Percentiles rank a stretch among this genome's conserved stretches.
Evolutionary conservation across 2,888 invertebrate genomes (phyloP).

Genomic region (Leptopilina syphax): DNA sequence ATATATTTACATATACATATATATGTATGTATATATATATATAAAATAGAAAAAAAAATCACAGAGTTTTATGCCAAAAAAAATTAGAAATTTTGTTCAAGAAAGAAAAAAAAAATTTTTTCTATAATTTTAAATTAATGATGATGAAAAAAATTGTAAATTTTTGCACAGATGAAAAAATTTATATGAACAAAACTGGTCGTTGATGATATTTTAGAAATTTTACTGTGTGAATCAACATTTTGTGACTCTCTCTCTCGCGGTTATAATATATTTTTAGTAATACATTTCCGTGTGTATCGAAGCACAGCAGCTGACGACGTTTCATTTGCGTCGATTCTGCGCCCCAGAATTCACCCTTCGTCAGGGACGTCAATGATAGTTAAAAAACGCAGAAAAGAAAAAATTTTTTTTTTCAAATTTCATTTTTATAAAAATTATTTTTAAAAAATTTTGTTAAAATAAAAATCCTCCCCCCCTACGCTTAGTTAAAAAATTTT

Average conservation of each 20-base stretch:
- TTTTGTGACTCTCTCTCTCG: conserved; percentile 41
- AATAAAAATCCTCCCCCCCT: no score
- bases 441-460: no score
- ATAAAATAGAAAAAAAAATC: no score
- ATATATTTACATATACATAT: no score
- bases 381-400: neutral
- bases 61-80: neutral
- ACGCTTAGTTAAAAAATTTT: rapidly evolving
- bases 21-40: no score
- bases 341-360: conserved; percentile 44
- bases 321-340: conserved; percentile 46
- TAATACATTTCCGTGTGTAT: conserved; percentile 45
- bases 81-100: neutral
- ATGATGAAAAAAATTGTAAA: neutral
- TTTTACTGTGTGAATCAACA: conserved; percentile 39
- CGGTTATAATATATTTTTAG: conserved; percentile 52
- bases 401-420: neutral
- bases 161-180: neutral
- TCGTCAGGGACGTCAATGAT: conserved; percentile 26
- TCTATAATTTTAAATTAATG: neutral
- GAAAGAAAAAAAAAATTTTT: no score
- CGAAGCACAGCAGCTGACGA: conserved; percentile 38
- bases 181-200: neutral
- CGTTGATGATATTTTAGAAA: conserved; percentile 34
- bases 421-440: no score